Base-by-base conservation (phyloP, 2,113 vertebrate genomes). In the Pogonocichla stellata region DNA sequence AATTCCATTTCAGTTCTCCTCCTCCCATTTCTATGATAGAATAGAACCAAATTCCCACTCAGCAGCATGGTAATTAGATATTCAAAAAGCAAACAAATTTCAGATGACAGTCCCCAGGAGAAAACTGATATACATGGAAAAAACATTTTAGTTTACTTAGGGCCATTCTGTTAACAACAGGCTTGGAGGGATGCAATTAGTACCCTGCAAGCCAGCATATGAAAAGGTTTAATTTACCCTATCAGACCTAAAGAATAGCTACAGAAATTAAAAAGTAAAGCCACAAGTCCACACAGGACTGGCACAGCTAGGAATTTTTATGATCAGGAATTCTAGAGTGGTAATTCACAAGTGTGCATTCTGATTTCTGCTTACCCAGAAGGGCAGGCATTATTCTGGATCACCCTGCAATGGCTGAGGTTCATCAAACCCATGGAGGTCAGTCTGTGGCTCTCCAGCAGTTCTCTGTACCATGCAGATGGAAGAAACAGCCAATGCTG, bases 121-220 rank as follows among this genome's bases (percentile, higher is more conserved):
- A 80, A 85, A 81, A 84, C 10, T 48, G 89, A 96, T 91, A 91
- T 14, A 82, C 57, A 90, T 43, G 61, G 82, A 82, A 89, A 91
- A 92, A 87, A 34, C 65, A 79, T 75, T 94, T 91, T 45, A 61
- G 61, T 94, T 96, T 87, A 93, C 93, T 87, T 85, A 88, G 64
- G 80, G 93, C 88, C 69, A 95, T 82, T 91, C 58, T 90, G 73
- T 84, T 95, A 95, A 97, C 90, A 97, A 94, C 67, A 95, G 79
- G 75, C 97, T 97, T 92, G 87, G 70, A 93, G 90, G 94, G 92
- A 93, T 95, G 87, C 96, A 97, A 98, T 98, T 97, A 98, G 94
- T 84, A 96, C 69, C 95, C 95, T 97, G 92, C 33, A 96, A 98
- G 96, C 34, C 92, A 96, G 96, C 94, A 94, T 96, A 95, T 82